These are phyloP conservation scores for Otis tarda DNA, from an alignment of 2,113 vertebrate species.

Conservation along the genomic window DNA sequence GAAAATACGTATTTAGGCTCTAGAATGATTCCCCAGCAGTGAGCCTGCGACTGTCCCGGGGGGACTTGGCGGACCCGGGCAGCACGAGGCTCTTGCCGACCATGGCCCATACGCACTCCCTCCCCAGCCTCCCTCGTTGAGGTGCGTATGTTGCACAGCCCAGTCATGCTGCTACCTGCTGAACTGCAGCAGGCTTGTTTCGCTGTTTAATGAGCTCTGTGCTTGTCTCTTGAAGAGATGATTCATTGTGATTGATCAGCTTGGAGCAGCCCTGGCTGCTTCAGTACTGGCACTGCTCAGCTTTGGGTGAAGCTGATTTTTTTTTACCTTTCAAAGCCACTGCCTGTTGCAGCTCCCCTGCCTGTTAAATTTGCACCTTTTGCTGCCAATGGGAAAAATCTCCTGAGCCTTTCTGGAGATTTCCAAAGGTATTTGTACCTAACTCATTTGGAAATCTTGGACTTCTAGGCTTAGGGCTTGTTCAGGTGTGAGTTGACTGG, in stretches of 20 bases:
- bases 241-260: constrained; percentile 55
- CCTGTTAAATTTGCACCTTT: neutral
- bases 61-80: neutral
- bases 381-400: neutral
- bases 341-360: neutral
- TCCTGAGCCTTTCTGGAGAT: neutral
- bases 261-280: neutral
- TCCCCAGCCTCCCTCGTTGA: neutral
- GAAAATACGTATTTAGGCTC: neutral
- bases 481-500: neutral
- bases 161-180: constrained; percentile 46
- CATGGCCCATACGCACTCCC: accelerated
- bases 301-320: neutral
- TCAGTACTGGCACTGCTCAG: neutral
- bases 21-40: neutral
- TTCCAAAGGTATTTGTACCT: neutral
- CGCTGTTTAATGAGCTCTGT: neutral
- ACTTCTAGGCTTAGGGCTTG: neutral
- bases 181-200: constrained; percentile 26
- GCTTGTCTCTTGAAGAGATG: neutral
- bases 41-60: neutral
- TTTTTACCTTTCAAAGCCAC: neutral
- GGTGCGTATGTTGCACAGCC: neutral
- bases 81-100: neutral
- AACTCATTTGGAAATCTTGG: neutral